phyloP scores from a whole-genome alignment of 92 coral and sea anemone genomes.

The Meandrina meandrites region DNA sequence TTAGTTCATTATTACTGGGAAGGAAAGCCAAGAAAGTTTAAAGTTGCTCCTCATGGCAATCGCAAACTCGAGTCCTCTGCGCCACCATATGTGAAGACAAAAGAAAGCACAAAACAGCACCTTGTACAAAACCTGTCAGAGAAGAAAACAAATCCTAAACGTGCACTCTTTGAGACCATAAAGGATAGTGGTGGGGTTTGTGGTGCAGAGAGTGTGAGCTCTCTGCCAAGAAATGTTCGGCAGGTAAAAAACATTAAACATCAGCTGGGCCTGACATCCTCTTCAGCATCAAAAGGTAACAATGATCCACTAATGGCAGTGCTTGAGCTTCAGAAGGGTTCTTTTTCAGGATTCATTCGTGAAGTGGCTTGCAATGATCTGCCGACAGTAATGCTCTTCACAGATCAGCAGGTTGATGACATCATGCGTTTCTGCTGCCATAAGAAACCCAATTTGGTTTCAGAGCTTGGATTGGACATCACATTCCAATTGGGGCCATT shows the following conservation, averaged over 20 bases:
- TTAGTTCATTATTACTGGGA: constrained; percentile 45
- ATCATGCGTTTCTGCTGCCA: constrained; percentile 35
- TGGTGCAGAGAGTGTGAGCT: constrained; percentile 47
- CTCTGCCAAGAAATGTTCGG: constrained; percentile 42
- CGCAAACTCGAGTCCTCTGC: constrained; percentile 29
- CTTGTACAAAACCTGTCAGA: constrained; percentile 30
- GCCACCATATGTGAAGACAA: constrained; percentile 48
- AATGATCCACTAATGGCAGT: constrained; percentile 42
- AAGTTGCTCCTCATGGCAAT: constrained; percentile 55
- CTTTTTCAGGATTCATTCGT: constrained; percentile 20
- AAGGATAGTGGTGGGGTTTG: constrained; percentile 57
- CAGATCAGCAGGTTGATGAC: constrained; percentile 32
- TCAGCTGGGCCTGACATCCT: constrained; percentile 41
- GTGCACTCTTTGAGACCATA: constrained; percentile 47
- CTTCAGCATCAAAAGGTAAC: constrained; percentile 33
- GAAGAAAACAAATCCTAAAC: constrained; percentile 29
- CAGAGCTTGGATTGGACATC: constrained; percentile 41
- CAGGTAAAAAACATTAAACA: constrained; percentile 43
- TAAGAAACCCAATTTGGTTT: constrained; percentile 25
- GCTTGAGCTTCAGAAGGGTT: constrained; percentile 38
- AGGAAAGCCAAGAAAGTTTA: constrained; percentile 50
- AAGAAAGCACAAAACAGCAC: constrained; percentile 47
- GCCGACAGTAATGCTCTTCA: constrained; percentile 27
- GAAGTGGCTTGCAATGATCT: constrained; percentile 41
- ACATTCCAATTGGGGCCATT: constrained; percentile 50